Conservation (phyloP, 1,140 invertebrate genomes). For the Amphibalanus amphitrite region DNA sequence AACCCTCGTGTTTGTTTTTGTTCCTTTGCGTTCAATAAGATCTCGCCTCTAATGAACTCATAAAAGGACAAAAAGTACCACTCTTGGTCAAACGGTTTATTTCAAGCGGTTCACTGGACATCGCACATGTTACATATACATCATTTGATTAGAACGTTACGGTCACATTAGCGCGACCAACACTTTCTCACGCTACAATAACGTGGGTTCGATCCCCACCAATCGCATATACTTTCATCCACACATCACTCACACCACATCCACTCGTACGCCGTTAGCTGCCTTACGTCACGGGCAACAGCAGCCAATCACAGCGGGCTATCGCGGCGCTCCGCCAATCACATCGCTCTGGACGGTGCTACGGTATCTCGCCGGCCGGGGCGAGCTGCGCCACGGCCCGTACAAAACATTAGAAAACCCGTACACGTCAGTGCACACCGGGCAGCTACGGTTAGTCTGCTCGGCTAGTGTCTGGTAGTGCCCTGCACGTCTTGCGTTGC, state of each 20-base stretch:
- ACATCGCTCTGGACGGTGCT: not conserved
- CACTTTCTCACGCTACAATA: not conserved
- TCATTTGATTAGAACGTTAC: not conserved
- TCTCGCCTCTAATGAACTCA: too few relatives aligned
- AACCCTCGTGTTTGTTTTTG: too few relatives aligned
- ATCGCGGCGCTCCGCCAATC: not conserved
- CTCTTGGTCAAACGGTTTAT: not conserved
- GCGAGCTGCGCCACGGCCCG: too few relatives aligned
- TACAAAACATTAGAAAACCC: constrained; percentile 2
- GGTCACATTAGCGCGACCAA: too few relatives aligned
- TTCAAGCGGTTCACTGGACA: not conserved
- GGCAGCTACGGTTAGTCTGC: not conserved
- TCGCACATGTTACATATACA: not conserved
- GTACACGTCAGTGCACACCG: not conserved
- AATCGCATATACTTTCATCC: not conserved
- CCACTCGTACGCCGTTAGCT: not conserved
- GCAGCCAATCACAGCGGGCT: too few relatives aligned
- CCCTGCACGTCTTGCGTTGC: too few relatives aligned
- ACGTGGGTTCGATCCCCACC: not conserved
- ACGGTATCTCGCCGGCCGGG: not conserved
- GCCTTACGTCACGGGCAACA: not conserved
- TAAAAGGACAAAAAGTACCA: too few relatives aligned
- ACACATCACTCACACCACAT: not conserved
- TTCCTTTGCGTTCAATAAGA: too few relatives aligned
- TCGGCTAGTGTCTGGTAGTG: not conserved